Evolutionary conservation across 2,113 vertebrate species (phyloP), one percentile per base, ranked within the genome.

Genomic region (Sander lucioperca): DNA sequence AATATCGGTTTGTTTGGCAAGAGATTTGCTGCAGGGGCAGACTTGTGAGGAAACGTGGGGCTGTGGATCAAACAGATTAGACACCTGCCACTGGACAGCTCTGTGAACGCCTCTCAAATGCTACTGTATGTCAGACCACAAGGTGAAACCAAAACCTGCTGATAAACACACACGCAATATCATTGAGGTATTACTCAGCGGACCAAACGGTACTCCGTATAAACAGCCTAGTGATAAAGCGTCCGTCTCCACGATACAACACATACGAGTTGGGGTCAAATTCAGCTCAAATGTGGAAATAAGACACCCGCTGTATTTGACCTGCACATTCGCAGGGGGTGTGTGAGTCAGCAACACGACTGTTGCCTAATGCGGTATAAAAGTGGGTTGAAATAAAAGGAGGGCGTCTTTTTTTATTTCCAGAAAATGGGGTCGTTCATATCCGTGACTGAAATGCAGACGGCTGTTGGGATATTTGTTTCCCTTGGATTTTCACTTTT

Each of bases 291-390:
- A 89, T 74, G 88, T 88, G 92, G 86, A 94, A 95, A 93, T 58
- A 43, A 90, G 91, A 95, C 85, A 92, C 92, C 91, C 65, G 89
- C 86, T 92, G 84, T 87, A 94, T 89, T 85, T 92, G 94, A 95
- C 92, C 92, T 91, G 92, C 91, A 85, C 93, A 95, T 95, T 91
- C 86, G 75, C 88, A 86, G 92, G 88, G 93, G 89, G 27, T 2
- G 48, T 13, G 53, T 18, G 50, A 93, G n/a, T 87, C 82, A 93
- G 90, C 94, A 92, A 90, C 86, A 86, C 87, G 93, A 94, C 83
- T 92, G 89, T 90, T 93, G 87, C 93, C 94, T 94, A 95, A 95
- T 90, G 90, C 79, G 91, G 72, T 94, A 88, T 92, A 83, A 80
- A 95, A 72, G 15, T 43, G 27, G 8, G 36, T 5, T 84, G 77